Evolutionary conservation across 1,140 invertebrate species (phyloP).

Genomic region (Temnothorax nylanderi): DNA sequence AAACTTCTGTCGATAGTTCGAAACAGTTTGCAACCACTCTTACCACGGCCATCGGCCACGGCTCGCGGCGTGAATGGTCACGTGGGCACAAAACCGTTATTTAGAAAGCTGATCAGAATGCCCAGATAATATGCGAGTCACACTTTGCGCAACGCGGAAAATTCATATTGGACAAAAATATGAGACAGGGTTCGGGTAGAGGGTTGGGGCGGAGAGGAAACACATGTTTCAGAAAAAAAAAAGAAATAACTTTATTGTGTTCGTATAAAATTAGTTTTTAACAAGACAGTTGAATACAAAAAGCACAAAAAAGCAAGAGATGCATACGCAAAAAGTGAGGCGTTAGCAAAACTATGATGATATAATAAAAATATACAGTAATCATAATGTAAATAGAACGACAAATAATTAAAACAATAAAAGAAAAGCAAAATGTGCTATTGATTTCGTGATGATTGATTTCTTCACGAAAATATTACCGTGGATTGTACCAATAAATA

Average conservation of each 20-base stretch:
- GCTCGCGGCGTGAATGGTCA: constrained; percentile 74
- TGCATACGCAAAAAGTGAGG: not conserved
- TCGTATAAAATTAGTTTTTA: not conserved
- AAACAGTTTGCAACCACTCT: constrained; percentile 77
- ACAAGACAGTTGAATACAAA: not conserved
- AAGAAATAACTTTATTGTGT: not conserved
- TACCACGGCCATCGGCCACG: constrained; percentile 74
- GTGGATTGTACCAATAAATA: not conserved
- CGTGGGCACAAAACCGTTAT: constrained; percentile 61
- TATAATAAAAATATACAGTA: not conserved
- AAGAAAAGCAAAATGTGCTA: not conserved
- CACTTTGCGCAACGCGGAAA: constrained; percentile 10
- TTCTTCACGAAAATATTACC: not conserved
- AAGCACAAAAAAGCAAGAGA: not conserved
- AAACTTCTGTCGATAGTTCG: constrained; percentile 81
- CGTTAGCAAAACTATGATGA: not conserved
- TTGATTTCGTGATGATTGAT: not conserved
- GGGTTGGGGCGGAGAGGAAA: not conserved
- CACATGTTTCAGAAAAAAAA: not conserved
- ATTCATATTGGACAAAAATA: constrained; percentile 17
- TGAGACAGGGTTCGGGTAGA: too few species aligned
- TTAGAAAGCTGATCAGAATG: constrained; percentile 60
- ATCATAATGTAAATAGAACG: not conserved
- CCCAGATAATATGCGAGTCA: constrained; percentile 26
- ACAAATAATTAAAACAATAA: not conserved